Base-by-base conservation (phyloP, 1,140 invertebrate species). In the Pachypsylla venusta region DNA sequence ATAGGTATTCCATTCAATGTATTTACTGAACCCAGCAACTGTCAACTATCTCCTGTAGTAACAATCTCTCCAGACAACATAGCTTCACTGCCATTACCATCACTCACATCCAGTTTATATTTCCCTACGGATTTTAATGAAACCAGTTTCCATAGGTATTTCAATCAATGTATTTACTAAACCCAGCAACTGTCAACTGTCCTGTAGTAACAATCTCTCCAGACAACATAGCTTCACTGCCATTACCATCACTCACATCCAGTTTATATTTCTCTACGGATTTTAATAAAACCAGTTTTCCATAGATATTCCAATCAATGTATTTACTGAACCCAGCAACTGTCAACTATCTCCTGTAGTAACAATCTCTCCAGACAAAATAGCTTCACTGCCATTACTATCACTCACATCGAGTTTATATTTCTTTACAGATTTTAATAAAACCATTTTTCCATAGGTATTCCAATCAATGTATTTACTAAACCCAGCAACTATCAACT, bases 341-440 rank as follows among this genome's bases (percentile, higher is more conserved):
- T 19, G n/a, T n/a, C 7, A 22, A n/a, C 7, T n/a, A 4, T n/a
- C 16, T n/a, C 42, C 42, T 22, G 42, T 48, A n/a, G n/a, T 48
- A 3, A 5, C 7, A n/a, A 48, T 48, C 22, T 22, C 42, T 22
- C 7, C 42, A n/a, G 42, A 48, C 42, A 4, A 48, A 22, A n/a
- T 19, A n/a, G 4, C n/a, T 22, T 4, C 42, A 22, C 42, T 48
- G n/a, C 42, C 42, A 7, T 22, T 48, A 10, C 42, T 22, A n/a
- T 19, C 5, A n/a, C 4, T 48, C n/a, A 48, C 42, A 19, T 48
- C 42, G n/a, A 19, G 4, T 48, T 22, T 48, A n/a, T 48, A 10
- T 22, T 48, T 48, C 42, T 48, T 22, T 19, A 48, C 42, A 48
- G n/a, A n/a, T n/a, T n/a, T n/a, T n/a, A n/a, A n/a, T n/a, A n/a